Base-by-base conservation (phyloP, 2,797 vertebrate genomes). In the Rhinella marina region DNA sequence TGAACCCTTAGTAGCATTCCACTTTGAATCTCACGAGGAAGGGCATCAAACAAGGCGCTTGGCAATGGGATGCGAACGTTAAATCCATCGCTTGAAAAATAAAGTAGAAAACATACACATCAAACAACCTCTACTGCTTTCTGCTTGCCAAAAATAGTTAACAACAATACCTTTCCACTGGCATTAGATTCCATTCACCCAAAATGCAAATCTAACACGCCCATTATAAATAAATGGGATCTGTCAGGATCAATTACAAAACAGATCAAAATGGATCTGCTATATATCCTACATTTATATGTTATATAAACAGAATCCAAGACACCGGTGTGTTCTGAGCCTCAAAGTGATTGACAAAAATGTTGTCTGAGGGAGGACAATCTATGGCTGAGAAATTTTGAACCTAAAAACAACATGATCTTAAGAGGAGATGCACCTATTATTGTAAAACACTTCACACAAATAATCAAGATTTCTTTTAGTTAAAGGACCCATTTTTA, bases 1-100 rank as follows among this genome's bases (percentile, higher is more conserved):
- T 99, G 98, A 88, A 99, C 98, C 6, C 98, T 97, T 90, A 99
- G 95, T 82, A 99, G 94, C 98, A 99, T 99, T 89, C 98, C 98
- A 0, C 98, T 99, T 92, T 99, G 98, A 91, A 99, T 98, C 94
- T 99, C 98, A 27, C 98, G 94, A 0, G 98, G 98, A 92, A 99
- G 90, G 23, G 95, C 93, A 90, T 99, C 98, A 25, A 99, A 99
- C 94, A 99, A 96, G 11, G 94, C 93, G 62, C 95, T 96, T 0
- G 97, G 97, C 94, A 99, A 93, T 1, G 98, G 97, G 52, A 99
- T 96, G 89, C 98, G 94, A 92, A 99, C 98, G 0, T 99, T 99
- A 92, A 99, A 99, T 84, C 98, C 98, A 14, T 96, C 97, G 0
- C 96, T 96, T 88, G 7, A 90, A 62, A 48, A 80, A 88, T 86